These are phyloP conservation scores for Camelus dromedarius DNA, from an alignment of 2,113 vertebrate species.

Conservation along the genomic window DNA sequence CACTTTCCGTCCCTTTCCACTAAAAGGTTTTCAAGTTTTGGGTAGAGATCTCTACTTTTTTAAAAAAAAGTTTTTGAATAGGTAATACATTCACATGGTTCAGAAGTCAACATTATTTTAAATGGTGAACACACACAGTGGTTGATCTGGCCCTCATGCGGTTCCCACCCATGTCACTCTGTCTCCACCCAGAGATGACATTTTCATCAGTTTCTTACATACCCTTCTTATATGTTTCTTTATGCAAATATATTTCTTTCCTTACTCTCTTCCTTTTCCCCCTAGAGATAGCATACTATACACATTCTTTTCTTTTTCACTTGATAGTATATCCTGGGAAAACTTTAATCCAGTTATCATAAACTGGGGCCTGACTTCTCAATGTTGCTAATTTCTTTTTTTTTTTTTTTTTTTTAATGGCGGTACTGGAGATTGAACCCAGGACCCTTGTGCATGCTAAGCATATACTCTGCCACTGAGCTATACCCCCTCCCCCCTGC, in stretches of 20 bases:
- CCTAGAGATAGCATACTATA: background rate
- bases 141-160: fast-evolving
- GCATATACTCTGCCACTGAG: no score
- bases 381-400: background rate
- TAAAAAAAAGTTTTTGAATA: background rate
- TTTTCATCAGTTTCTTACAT: background rate
- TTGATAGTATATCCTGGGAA: background rate
- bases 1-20: background rate
- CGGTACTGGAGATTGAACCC: no score
- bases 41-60: background rate
- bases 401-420: no score
- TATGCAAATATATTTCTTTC: background rate
- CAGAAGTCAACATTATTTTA: background rate
- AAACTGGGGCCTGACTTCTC: background rate
- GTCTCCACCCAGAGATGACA: no score
- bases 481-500: no score
- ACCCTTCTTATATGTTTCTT: background rate
- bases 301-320: background rate
- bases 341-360: no score
- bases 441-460: no score
- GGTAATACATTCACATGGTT: background rate
- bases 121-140: background rate
- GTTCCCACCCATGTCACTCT: fast-evolving
- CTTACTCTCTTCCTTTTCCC: background rate
- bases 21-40: background rate